Conservation (phyloP, 2,888 invertebrate species). For the Elegia similella region DNA sequence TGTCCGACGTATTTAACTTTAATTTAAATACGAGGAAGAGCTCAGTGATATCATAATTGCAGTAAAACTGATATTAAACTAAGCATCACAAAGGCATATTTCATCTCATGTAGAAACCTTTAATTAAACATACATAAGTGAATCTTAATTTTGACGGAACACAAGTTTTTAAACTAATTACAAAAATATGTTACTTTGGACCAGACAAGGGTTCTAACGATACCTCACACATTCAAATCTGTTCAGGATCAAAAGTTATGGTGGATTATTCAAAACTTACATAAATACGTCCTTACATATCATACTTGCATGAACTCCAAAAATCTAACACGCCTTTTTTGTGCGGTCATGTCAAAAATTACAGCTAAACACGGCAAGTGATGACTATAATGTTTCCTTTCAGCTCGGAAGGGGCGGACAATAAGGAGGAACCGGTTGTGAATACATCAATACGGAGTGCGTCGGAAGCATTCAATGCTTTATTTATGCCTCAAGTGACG, state of each 20-base stretch:
- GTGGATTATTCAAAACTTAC: too few species aligned
- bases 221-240: too few species aligned
- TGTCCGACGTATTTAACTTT: neutral
- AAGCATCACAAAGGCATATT: neutral
- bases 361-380: slow-evolving; percentile 17
- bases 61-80: neutral
- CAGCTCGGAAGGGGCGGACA: slow-evolving; percentile 47
- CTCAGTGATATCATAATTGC: neutral
- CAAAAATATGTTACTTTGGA: too few species aligned
- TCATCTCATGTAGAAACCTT: neutral
- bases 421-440: slow-evolving; percentile 55
- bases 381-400: slow-evolving; percentile 41
- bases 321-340: too few species aligned
- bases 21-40: neutral
- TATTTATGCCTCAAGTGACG: slow-evolving; percentile 64
- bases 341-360: slow-evolving; percentile 8
- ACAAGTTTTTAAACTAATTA: too few species aligned
- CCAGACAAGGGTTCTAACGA: too few species aligned
- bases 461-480: slow-evolving; percentile 61
- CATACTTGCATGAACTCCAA: too few species aligned
- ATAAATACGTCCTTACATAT: too few species aligned
- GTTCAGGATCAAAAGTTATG: too few species aligned
- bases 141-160: too few species aligned
- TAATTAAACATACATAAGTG: neutral
- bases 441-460: slow-evolving; percentile 62